Base-by-base conservation (phyloP, 2,888 invertebrate species). In the Disparrhopalites patrizii region DNA sequence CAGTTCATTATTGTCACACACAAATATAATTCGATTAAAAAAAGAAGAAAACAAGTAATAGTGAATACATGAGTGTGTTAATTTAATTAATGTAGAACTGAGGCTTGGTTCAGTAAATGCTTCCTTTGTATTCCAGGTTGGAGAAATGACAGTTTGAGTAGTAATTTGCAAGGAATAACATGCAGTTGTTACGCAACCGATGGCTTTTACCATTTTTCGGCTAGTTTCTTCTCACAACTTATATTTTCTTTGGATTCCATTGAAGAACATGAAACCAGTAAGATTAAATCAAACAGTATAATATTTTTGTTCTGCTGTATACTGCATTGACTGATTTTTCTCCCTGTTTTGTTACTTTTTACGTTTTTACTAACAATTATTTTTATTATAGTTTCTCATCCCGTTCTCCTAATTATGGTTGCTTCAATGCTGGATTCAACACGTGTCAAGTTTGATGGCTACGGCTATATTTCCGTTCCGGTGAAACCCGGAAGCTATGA, bases 121-220 rank as follows among this genome's bases (percentile, higher is more conserved):
- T 10, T n/a, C n/a, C n/a, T 23, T 23, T 54, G 31, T 54, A 18
- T 10, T 7, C 25, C 28, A 73, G 73, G 72, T 4, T 74, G 74
- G 74, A 61, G 69, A 36, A 74, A 74, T 60, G 74, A 72, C 47
- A 64, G 68, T 20, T 23, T 67, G 0, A 23, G 43, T 10, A 72
- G 73, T 51, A 65, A 67, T 40, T 61, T 69, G 13, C 66, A 70
- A 15, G 75, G 75, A 20, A 70, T 71, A n/a, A 75, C 75, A 0
- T 72, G 73, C 25, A 67, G 69, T 15, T 68, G 71, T 27, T 72
- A 65, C 55, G 66, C 69, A 15, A 13, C 62, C 4, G 62, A 70
- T 7, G 64, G 67, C 10, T 40, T 69, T 0, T 69, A 68, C 15
- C 70, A 75, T 43, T 75, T 75, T 60, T 72, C 75, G 1, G 70